A percentile compares a stretch with the other conserved stretches of the same genome.
Evolutionary conservation across 2,113 vertebrate genomes (phyloP).

Genomic region (Saguinus midas): DNA sequence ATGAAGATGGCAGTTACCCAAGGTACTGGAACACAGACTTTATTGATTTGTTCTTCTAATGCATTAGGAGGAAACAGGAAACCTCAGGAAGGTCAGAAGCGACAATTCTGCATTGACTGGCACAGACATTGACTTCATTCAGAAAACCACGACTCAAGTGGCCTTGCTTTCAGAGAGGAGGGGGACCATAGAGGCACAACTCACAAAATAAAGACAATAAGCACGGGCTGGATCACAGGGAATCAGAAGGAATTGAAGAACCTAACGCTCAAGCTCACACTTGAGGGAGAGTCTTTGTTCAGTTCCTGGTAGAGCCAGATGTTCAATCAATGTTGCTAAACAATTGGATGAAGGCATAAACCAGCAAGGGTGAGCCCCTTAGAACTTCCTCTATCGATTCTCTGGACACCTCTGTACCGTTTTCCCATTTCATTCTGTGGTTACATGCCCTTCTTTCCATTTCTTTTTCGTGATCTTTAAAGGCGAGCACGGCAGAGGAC

Average conservation of each 20-base stretch:
- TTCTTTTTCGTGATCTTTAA: neutral
- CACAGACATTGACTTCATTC: constrained; percentile 56
- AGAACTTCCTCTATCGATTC: neutral
- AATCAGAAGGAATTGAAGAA: neutral
- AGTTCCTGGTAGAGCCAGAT: neutral
- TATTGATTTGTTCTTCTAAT: constrained; percentile 81
- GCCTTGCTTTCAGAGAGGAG: constrained; percentile 47
- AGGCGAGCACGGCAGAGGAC: neutral
- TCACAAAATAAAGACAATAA: constrained; percentile 39
- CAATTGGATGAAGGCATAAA: neutral
- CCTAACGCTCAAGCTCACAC: constrained; percentile 24
- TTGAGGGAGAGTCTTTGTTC: neutral
- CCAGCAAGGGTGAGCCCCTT: neutral
- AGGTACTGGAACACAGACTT: constrained; percentile 76
- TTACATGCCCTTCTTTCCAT: neutral
- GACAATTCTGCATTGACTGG: constrained; percentile 64
- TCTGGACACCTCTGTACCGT: neutral
- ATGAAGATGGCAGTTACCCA: constrained; percentile 73
- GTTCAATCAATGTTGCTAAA: neutral
- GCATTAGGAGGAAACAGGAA: constrained; percentile 76
- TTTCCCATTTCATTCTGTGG: neutral
- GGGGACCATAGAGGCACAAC: neutral
- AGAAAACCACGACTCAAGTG: constrained; percentile 25
- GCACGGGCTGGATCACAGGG: neutral
- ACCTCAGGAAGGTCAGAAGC: constrained; percentile 73